These are phyloP conservation scores for Pandemis heparana DNA, from an alignment of 2,888 invertebrate genomes.

Conservation along the genomic window DNA sequence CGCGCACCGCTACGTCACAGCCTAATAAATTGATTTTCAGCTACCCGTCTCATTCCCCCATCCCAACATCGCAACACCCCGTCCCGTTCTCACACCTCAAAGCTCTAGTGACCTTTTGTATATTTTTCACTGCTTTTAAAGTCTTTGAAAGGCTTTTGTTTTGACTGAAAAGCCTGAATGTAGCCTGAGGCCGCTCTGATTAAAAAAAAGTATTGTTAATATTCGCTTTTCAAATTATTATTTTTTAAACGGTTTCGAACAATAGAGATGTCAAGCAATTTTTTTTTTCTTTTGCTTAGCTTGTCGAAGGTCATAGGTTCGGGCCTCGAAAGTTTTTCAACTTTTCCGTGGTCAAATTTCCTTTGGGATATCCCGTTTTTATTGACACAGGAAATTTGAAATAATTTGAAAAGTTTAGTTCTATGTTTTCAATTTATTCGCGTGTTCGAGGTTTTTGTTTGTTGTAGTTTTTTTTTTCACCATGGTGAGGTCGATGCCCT, in stretches of 20 bases:
- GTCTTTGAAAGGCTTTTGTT: slow-evolving; percentile 76
- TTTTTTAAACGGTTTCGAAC: background rate
- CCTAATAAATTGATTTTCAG: slow-evolving; percentile 86
- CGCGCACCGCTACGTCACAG: slow-evolving; percentile 82
- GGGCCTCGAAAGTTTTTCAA: slow-evolving; percentile 13
- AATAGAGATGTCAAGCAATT: background rate
- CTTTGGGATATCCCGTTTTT: slow-evolving; percentile 22
- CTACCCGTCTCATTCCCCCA: slow-evolving; percentile 63
- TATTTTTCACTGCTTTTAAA: slow-evolving; percentile 76
- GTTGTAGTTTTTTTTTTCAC: background rate
- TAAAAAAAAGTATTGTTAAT: slow-evolving; percentile 56
- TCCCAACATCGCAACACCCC: slow-evolving; percentile 48
- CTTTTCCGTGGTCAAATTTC: slow-evolving; percentile 16
- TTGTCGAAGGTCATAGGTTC: slow-evolving; percentile 11
- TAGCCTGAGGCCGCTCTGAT: slow-evolving; percentile 62
- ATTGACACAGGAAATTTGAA: slow-evolving; percentile 17
- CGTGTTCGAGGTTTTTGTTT: background rate
- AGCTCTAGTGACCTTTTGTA: slow-evolving; percentile 81
- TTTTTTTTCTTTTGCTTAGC: background rate
- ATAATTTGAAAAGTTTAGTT: slow-evolving; percentile 17
- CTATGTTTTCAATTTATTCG: slow-evolving; percentile 1
- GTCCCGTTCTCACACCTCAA: slow-evolving; percentile 68
- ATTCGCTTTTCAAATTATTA: slow-evolving; percentile 12
- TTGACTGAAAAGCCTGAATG: slow-evolving; percentile 72
- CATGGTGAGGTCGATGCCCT: background rate